These are phyloP conservation scores for Trichogramma dendrolimi DNA, from an alignment of 2,888 invertebrate species.

Conservation along the genomic window DNA sequence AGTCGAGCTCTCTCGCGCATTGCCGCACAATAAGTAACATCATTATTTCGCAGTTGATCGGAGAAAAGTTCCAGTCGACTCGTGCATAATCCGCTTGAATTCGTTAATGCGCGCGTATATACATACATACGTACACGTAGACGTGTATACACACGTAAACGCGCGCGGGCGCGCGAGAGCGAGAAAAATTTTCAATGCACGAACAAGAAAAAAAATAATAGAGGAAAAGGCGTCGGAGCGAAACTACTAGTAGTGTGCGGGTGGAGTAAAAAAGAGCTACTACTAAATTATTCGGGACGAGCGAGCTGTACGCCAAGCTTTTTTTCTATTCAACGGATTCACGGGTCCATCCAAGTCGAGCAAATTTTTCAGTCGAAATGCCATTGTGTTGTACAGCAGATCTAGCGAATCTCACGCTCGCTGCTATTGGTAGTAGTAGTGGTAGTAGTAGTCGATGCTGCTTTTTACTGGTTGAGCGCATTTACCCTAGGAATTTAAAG, in stretches of 20 bases:
- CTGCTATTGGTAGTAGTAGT: too few species aligned
- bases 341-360: neutral
- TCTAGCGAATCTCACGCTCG: too few species aligned
- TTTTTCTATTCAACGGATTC: conserved; percentile 21
- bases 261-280: conserved; percentile 10
- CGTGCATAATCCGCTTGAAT: conserved; percentile 9
- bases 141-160: neutral
- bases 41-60: conserved; percentile 21
- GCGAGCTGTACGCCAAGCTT: conserved; percentile 2
- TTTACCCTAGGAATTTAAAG: too few species aligned
- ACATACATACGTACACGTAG: too few species aligned
- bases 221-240: neutral
- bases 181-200: conserved; percentile 8
- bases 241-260: neutral
- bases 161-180: neutral
- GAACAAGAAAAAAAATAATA: neutral
- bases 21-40: conserved; percentile 1
- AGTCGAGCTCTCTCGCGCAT: neutral
- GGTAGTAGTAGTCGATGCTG: too few species aligned
- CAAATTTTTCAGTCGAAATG: conserved; percentile 22
- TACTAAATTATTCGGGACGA: conserved; percentile 18
- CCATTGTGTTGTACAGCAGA: too few species aligned
- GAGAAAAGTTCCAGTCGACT: conserved; percentile 9
- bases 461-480: too few species aligned
- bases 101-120: neutral